Evolutionary conservation across 2,888 invertebrate species (phyloP), one percentile per base, ranked within the genome.

Genomic region (Drosophila buzzatii): DNA sequence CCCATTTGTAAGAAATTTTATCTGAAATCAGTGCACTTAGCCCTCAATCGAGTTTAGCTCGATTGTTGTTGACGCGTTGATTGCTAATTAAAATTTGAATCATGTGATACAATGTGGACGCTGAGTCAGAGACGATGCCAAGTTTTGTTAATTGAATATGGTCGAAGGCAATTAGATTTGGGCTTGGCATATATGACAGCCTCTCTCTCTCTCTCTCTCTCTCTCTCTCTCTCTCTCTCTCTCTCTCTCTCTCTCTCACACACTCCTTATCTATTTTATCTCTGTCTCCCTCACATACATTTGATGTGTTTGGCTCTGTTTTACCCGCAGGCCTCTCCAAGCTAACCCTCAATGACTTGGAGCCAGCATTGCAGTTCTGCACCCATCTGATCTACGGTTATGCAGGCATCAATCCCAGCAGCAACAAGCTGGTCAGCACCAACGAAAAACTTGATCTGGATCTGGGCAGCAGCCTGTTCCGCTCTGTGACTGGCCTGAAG

Each of bases 381-480:
- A 95, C 96, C 0, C 97, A 97, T 91, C 90, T 97, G 75, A 93
- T 97, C 27, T 97, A 97, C 91, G 97, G 97, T 27, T 96, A 94
- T 89, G 97, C 97, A 31, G 96, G 96, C 58, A 94, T 97, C 56
- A 95, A 96, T 84, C 94, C 95, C 23, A 95, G 95, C 53, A 95
- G 94, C 66, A 95, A 95, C 92, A 96, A 96, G 92, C 93, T 96
- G 87, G 94, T 95, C 37, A 95, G 97, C 5, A 93, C 96, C 61
- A 96, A 97, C 86, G 96, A 96, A 80, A 94, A 95, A 85, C 93
- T 96, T 57, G 97, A 97, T 81, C 94, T 96, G 57, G 97, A 96
- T 79, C 94, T 95, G 52, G 95, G 95, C 14, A 95, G 96, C 82
- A 95, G 95, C 47, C 95, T 96, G 91, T 97, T 95, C 93, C 94